Percentiles rank a stretch among this genome's conserved stretches.
Conservation (phyloP, 1,140 invertebrate species). For the Sycophila sp. region DNA sequence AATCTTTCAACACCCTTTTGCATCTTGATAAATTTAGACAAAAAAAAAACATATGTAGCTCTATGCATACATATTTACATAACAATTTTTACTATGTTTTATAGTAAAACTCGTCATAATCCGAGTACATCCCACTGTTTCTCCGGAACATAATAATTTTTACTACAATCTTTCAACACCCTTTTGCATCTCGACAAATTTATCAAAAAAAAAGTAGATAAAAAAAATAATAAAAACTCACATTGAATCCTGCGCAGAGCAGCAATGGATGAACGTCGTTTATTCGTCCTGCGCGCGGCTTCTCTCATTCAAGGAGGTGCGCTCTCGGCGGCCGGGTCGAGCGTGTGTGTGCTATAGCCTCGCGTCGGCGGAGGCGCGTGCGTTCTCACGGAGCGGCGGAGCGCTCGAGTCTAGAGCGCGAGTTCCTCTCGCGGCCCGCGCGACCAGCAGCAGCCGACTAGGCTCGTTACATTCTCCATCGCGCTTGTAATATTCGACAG, state of each 20-base stretch:
- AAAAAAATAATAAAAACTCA: not conserved
- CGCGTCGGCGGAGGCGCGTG: slow-evolving; percentile 31
- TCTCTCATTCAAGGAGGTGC: not conserved
- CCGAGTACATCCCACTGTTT: no score
- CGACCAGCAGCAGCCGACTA: slow-evolving; percentile 63
- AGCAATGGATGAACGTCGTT: not conserved
- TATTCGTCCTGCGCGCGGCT: not conserved
- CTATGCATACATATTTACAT: no score
- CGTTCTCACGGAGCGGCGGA: slow-evolving; percentile 44
- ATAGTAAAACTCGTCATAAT: no score
- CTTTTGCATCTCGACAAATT: no score
- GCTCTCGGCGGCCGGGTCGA: not conserved
- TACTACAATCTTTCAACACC: no score
- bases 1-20: no score
- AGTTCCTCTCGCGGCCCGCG: slow-evolving; percentile 55
- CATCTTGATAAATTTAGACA: no score
- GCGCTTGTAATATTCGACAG: slow-evolving; percentile 63
- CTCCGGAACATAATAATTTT: no score
- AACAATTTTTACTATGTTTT: no score
- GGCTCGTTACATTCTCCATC: slow-evolving; percentile 62
- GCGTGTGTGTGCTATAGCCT: slow-evolving; percentile 25
- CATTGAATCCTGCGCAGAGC: not conserved
- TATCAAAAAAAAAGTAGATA: no score
- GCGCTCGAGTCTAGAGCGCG: no score
- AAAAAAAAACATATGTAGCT: no score